Base-by-base conservation (phyloP, 1,140 invertebrate genomes). In the Drosophila littoralis region DNA sequence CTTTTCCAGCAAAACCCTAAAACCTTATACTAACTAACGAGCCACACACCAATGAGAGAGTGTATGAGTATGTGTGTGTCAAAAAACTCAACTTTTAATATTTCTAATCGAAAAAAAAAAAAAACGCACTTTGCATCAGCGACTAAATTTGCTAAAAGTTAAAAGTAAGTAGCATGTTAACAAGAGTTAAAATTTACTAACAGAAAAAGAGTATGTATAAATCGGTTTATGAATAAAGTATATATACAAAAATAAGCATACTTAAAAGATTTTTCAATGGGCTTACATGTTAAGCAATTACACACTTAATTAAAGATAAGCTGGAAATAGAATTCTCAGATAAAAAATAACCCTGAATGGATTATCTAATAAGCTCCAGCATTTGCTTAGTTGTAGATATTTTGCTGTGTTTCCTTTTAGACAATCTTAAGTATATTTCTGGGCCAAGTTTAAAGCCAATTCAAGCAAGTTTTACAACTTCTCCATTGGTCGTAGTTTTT, bases 121-220 rank as follows among this genome's bases (percentile, higher is more conserved):
- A 60, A 46, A 15, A 64, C 42, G 13, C 17, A 60, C 43, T 60
- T 54, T 69, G 66, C 66, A 60, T 57, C 43, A 69, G 46, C 69
- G 61, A 88, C 13, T 66, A 66, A 73, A 42, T 75, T 78, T 77
- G 58, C 83, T 75, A 52, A 88, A 71, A 76, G 66, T 73, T 69
- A 69, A 67, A 81, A 66, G 75, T 77, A 88, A 88, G 77, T 84
- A 89, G 83, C 60, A 69, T 84, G 84, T 89, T 89, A 40, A 80
- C 75, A 64, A 28, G 0, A 28, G 38, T 55, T 74, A 79, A 74
- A 69, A 75, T 59, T 68, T 68, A 74, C 50, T 58, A 65, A 81
- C 58, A 75, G 15, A 38, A 42, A 13, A 68, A 57, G 38, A 43
- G 42, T 46, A 69, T 81, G 70, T 86, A 78, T 68, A 86, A 75